These are phyloP conservation scores for Halichondria panicea DNA, from an alignment of 37 sponge, comb jelly and placozoan species.

Conservation along the genomic window DNA sequence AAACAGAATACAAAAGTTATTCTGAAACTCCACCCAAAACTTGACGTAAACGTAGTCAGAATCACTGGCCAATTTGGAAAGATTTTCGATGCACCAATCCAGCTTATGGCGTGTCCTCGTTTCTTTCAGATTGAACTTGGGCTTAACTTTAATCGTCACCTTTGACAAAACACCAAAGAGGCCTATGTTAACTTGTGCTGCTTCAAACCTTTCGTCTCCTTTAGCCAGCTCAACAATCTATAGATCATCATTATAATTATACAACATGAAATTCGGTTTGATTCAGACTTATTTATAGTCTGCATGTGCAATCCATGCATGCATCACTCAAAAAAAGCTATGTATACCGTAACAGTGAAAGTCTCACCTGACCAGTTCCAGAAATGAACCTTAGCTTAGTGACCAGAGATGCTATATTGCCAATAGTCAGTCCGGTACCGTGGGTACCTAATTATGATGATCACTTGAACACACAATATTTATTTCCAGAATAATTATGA, in stretches of 20 bases:
- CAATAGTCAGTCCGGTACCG: constrained; percentile 44
- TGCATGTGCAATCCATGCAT: not conserved
- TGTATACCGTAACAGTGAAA: not conserved
- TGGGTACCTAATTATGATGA: constrained; percentile 37
- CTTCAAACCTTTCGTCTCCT: constrained; percentile 34
- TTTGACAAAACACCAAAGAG: constrained; percentile 50
- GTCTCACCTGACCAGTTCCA: constrained; percentile 52
- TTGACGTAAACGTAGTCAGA: constrained; percentile 40
- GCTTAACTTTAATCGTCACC: constrained; percentile 46
- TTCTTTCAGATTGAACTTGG: constrained; percentile 39
- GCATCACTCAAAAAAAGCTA: not conserved
- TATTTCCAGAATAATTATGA: no score
- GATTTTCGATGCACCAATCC: constrained; percentile 36
- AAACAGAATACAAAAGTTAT: constrained; percentile 50
- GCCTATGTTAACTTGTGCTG: constrained; percentile 62
- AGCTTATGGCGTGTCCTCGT: constrained; percentile 34
- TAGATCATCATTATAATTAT: not conserved
- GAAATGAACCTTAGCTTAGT: constrained; percentile 35
- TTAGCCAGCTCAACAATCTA: constrained; percentile 28
- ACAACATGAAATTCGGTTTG: not conserved
- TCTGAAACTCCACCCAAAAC: constrained; percentile 62
- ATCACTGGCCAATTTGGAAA: constrained; percentile 23
- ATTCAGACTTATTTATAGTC: not conserved
- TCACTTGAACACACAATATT: no score
- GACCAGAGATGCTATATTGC: constrained; percentile 47